These are phyloP conservation scores for Gymnogyps californianus DNA, from an alignment of 2,113 vertebrate genomes.

Conservation along the genomic window DNA sequence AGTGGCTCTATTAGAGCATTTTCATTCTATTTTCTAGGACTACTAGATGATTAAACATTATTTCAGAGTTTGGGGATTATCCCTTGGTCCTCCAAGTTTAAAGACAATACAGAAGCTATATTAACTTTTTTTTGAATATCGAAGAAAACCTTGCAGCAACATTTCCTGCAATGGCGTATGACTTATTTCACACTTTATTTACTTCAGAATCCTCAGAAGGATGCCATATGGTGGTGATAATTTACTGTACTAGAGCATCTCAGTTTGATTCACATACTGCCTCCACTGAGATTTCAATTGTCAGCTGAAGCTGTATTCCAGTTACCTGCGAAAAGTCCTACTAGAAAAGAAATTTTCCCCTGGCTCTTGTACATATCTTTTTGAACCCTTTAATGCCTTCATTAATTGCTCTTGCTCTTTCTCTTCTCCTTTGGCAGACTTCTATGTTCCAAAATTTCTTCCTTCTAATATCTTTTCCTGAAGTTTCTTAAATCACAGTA, in stretches of 20 bases:
- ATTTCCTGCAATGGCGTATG: neutral
- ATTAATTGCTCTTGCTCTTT: neutral
- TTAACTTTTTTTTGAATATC: neutral
- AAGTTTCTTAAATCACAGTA: neutral
- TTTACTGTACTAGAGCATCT: conserved; percentile 31
- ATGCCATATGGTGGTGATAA: conserved; percentile 63
- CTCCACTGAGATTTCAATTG: conserved; percentile 50
- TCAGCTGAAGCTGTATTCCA: neutral
- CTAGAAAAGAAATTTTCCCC: neutral
- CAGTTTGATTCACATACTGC: conserved; percentile 50
- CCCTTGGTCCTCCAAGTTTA: neutral
- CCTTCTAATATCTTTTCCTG: neutral
- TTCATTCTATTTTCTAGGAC: neutral
- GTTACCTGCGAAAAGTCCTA: conserved; percentile 35
- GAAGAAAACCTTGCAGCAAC: neutral
- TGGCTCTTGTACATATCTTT: neutral
- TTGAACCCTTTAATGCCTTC: neutral
- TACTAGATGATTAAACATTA: neutral
- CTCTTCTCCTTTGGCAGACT: neutral
- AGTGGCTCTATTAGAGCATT: neutral
- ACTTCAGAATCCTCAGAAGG: conserved; percentile 55
- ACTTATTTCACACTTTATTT: conserved; percentile 65
- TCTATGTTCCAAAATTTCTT: neutral
- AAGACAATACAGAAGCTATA: neutral
- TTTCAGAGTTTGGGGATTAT: neutral